These are phyloP conservation scores for Alcedo quadribrachys DNA, from an alignment of 2,797 vertebrate species.

Conservation along the genomic window DNA sequence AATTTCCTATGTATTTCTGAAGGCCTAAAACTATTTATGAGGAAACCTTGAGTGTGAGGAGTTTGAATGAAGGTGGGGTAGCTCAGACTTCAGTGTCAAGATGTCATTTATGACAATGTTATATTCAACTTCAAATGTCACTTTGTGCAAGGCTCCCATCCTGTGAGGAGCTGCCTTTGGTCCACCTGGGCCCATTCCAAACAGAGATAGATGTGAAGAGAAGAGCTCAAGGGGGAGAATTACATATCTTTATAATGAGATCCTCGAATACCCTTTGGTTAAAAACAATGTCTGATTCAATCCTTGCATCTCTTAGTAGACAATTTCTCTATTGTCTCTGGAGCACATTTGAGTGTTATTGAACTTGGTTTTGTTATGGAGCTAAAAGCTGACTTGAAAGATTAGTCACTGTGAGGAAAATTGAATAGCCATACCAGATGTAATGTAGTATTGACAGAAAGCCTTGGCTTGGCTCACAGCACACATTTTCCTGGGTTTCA, in stretches of 20 bases:
- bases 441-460: neutral
- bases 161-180: neutral
- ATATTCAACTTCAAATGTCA: neutral
- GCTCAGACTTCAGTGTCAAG: neutral
- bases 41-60: fast-evolving
- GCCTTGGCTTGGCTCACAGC: neutral
- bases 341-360: neutral
- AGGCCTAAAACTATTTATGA: neutral
- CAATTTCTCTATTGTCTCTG: neutral
- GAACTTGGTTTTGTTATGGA: neutral
- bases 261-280: neutral
- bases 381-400: neutral
- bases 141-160: neutral
- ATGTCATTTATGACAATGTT: neutral
- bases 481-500: neutral
- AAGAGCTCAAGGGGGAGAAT: neutral
- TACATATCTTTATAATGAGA: neutral
- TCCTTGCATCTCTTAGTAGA: neutral
- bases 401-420: neutral
- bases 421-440: neutral
- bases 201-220: neutral
- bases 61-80: neutral
- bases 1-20: neutral
- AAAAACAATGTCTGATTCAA: neutral
- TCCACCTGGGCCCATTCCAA: neutral